Evolutionary conservation across 2,113 vertebrate species (phyloP), one percentile per base, ranked within the genome.

Genomic region (Myrmecobius fasciatus): DNA sequence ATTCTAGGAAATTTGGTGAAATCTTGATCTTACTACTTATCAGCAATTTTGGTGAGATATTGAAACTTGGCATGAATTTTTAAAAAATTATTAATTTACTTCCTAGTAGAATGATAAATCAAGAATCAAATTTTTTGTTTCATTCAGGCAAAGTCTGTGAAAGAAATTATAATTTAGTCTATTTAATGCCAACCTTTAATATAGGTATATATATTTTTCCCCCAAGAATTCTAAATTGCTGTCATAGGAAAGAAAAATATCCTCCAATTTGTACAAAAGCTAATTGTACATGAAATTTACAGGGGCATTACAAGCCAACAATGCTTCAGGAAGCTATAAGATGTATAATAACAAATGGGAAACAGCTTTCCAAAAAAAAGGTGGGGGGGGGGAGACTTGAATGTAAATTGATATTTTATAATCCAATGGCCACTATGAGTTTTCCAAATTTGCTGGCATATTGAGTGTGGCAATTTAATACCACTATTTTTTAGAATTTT

Each of bases 221-320:
- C 94, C 89, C 94, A 8, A 89, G 96, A 95, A 93, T 96, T 94
- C 93, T 93, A 92, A 97, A 91, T 97, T 97, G 94, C 93, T 96
- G 47, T 96, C 56, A 92, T 95, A 89, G 91, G 97, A 94, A 96
- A 1, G 67, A 67, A 90, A 56, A 75, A n/a, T 54, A 96, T 97
- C 96, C 97, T 95, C 94, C 94, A 92, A 96, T 8, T 96, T 97
- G 96, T 97, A 95, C 96, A 95, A 96, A 97, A 97, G 90, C 95
- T 97, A 95, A n/a, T 14, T 92, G 97, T 97, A 94, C 97, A 95
- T 98, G 95, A 43, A 97, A 97, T 96, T 97, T 96, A 96, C 92
- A 96, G 96, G 96, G 93, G 96, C 96, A 94, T 95, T 92, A 96
- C 96, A 94, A 97, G 96, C 96, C 93, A 75, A 97, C 93, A 94